Evolutionary conservation across 2,888 invertebrate genomes (phyloP).

Genomic region (Leptinotarsa peninsularis): DNA sequence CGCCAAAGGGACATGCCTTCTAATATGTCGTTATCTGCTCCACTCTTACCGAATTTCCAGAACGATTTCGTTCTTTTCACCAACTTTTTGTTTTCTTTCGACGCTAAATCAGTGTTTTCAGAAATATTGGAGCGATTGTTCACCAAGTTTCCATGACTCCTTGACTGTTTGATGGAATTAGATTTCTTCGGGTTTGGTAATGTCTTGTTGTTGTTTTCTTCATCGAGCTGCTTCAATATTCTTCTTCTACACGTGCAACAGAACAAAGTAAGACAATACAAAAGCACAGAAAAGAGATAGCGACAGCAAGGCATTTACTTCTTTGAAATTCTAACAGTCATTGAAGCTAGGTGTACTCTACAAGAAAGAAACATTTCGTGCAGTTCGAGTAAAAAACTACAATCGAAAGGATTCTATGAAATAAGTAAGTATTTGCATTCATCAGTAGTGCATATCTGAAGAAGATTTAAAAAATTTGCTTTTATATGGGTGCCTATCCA

Average conservation of each 20-base stretch:
- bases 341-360: conserved; percentile 10
- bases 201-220: conserved; percentile 60
- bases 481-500: conserved; percentile 32
- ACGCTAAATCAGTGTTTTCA: conserved; percentile 71
- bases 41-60: conserved; percentile 83
- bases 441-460: conserved; percentile 47
- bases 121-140: conserved; percentile 64
- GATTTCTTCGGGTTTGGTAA: conserved; percentile 34
- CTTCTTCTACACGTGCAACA: conserved; percentile 39
- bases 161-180: conserved; percentile 57
- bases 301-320: conserved; percentile 28
- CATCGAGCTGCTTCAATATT: conserved; percentile 48
- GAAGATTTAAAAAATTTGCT: conserved; percentile 42
- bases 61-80: conserved; percentile 88
- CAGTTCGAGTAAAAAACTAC: conserved; percentile 37
- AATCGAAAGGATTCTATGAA: not conserved
- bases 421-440: not conserved
- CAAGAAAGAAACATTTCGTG: conserved; percentile 7
- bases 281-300: conserved; percentile 32
- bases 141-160: conserved; percentile 63
- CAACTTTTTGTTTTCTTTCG: conserved; percentile 73
- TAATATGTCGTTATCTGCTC: conserved; percentile 79
- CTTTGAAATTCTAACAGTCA: conserved; percentile 3
- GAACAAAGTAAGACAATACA: conserved; percentile 37
- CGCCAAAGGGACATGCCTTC: conserved; percentile 91